These are phyloP conservation scores for Ecliptopera silaceata DNA, from an alignment of 2,888 invertebrate genomes.

Conservation along the genomic window DNA sequence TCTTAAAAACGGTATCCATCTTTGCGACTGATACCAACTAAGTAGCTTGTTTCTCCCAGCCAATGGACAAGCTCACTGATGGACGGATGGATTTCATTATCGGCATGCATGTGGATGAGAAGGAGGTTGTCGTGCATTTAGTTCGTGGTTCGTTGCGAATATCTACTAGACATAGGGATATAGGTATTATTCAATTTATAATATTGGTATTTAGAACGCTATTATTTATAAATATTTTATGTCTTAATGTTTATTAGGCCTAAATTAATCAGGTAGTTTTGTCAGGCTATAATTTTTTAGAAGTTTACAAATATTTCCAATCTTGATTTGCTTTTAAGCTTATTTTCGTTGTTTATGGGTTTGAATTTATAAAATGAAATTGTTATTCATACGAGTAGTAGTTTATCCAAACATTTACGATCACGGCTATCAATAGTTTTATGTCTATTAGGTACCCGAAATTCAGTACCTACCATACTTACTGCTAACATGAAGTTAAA, in stretches of 20 bases:
- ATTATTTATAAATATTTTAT: constrained; percentile 31
- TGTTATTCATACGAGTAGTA: too few species aligned
- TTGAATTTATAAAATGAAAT: too few species aligned
- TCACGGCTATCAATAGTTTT: constrained; percentile 3
- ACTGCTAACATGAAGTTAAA: constrained; percentile 59
- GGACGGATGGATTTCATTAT: constrained; percentile 48
- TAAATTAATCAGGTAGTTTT: constrained; percentile 39
- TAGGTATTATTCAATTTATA: constrained; percentile 44
- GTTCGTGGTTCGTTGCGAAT: constrained; percentile 73
- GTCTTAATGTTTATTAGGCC: constrained; percentile 48
- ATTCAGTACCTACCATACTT: constrained; percentile 40
- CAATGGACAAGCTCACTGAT: constrained; percentile 34
- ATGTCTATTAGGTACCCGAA: constrained; percentile 40
- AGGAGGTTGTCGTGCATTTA: constrained; percentile 72
- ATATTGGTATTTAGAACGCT: constrained; percentile 32
- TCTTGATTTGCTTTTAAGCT: neutral
- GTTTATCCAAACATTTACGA: too few species aligned
- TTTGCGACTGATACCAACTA: constrained; percentile 32
- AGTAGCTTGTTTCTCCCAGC: constrained; percentile 34
- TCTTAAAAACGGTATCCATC: constrained; percentile 48
- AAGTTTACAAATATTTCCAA: neutral
- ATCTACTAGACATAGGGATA: constrained; percentile 55
- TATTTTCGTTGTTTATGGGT: neutral
- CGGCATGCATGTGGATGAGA: constrained; percentile 51
- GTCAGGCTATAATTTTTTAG: neutral